Percentiles rank a stretch among this genome's conserved stretches.
Evolutionary conservation across 2,797 vertebrate species (phyloP).

Genomic region (Sebastes baramenuke): DNA sequence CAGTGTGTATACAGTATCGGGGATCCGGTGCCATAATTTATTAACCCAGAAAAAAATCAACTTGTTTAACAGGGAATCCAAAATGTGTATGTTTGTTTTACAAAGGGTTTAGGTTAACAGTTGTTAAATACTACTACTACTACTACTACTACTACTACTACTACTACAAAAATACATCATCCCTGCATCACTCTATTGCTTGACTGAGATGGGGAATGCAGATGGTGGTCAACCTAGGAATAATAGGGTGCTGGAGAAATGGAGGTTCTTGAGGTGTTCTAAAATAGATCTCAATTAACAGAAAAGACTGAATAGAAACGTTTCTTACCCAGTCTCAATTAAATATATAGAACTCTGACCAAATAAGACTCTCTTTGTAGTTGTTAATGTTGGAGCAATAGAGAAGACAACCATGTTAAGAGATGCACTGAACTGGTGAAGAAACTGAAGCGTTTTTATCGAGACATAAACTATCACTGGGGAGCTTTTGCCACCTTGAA

Average conservation of each 20-base stretch:
- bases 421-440: not conserved
- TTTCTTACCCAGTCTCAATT: not conserved
- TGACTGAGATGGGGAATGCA: slow-evolving; percentile 13
- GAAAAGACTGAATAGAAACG: not conserved
- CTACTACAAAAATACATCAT: not conserved
- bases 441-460: not conserved
- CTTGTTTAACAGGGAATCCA: no score
- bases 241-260: not conserved
- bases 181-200: not conserved
- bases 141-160: no score
- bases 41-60: no score
- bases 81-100: no score
- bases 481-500: not conserved
- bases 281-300: not conserved
- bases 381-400: not conserved
- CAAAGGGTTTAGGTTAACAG: no score
- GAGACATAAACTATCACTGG: not conserved
- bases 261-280: not conserved
- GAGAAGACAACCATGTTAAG: not conserved
- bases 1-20: no score
- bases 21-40: no score
- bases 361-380: not conserved
- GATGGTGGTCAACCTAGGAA: not conserved
- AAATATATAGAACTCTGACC: not conserved
- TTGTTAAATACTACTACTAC: no score